Base-by-base conservation (phyloP, 2,797 vertebrate species). In the Phoeniculus purpureus region DNA sequence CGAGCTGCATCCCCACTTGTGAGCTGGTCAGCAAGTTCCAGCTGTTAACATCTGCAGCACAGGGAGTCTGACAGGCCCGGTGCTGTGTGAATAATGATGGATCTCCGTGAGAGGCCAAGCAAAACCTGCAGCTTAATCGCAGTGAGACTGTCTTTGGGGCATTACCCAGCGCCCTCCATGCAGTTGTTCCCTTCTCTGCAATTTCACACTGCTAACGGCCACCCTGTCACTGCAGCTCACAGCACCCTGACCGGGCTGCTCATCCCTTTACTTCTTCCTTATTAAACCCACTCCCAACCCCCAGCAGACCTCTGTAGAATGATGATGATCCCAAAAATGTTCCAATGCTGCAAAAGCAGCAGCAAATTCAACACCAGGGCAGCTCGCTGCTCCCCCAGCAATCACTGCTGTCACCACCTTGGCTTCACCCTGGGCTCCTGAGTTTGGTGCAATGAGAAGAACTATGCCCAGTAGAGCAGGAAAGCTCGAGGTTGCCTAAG, bases 81-180 rank as follows among this genome's bases (percentile, higher is more conserved):
- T 3, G 62, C 85, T 91, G 82, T 26, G 34, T 84, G 96, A 97
- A 95, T 94, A 86, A 96, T 79, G 95, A 97, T 76, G 64, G 93
- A 83, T 96, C 80, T 93, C 70, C 10, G 18, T 70, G 81, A 94
- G 66, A 96, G 40, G 75, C 75, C 93, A 85, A 47, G 95, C 78
- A 93, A 94, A 95, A 91, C 78, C 76, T 71, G 84, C 81, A 85
- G 92, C 93, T 96, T 92, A 93, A 95, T 94, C 82, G 22, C 10
- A 88, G 81, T 18, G 88, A 70, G 54, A 61, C 12, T 89, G 93
- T 91, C 93, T 76, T 51, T 8, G n/a, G 84, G 78, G 75, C 83
- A 88, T 75, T 80, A 78, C 92, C 94, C 94, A 89, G 90, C 10
- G 18, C 72, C 93, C 91, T 85, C 72, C 48, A 59, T 47, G 80